phyloP scores from a whole-genome alignment of 2,113 vertebrate genomes.

The Blennius ocellaris region DNA sequence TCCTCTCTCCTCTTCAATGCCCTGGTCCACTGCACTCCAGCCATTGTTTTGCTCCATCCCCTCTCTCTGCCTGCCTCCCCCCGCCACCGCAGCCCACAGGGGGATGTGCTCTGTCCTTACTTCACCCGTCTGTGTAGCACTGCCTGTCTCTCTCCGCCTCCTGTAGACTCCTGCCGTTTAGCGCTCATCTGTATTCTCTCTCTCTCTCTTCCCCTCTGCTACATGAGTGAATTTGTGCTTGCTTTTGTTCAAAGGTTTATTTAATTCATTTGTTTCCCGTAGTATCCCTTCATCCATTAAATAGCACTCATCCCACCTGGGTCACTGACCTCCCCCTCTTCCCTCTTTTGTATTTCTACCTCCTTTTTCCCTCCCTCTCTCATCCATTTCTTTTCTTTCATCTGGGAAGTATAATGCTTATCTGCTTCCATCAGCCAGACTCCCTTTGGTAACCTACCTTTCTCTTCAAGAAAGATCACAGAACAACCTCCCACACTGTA shows the following conservation, averaged over 20 bases:
- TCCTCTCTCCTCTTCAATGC: conserved; percentile 3
- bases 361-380: background rate
- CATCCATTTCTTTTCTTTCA: conserved; percentile 9
- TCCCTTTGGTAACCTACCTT: conserved; percentile 15
- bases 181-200: conserved; percentile 63
- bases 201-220: conserved; percentile 33
- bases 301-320: conserved; percentile 49
- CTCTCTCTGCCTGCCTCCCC: conserved; percentile 11
- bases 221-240: conserved; percentile 32
- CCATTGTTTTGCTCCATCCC: background rate
- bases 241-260: conserved; percentile 59
- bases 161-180: conserved; percentile 44
- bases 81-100: background rate
- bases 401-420: conserved; percentile 16
- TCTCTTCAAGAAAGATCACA: conserved; percentile 12
- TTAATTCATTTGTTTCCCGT: conserved; percentile 49
- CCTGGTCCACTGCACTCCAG: background rate
- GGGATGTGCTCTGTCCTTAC: conserved; percentile 43
- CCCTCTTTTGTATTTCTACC: conserved; percentile 5
- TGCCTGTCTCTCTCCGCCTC: conserved; percentile 5
- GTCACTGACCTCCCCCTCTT: conserved; percentile 24
- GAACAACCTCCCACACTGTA: conserved; percentile 12
- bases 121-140: conserved; percentile 33
- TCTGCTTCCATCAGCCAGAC: conserved; percentile 33
- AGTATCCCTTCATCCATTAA: conserved; percentile 41